Base-by-base conservation (phyloP, 1,140 invertebrate species). In the Acyrthosiphon pisum region DNA sequence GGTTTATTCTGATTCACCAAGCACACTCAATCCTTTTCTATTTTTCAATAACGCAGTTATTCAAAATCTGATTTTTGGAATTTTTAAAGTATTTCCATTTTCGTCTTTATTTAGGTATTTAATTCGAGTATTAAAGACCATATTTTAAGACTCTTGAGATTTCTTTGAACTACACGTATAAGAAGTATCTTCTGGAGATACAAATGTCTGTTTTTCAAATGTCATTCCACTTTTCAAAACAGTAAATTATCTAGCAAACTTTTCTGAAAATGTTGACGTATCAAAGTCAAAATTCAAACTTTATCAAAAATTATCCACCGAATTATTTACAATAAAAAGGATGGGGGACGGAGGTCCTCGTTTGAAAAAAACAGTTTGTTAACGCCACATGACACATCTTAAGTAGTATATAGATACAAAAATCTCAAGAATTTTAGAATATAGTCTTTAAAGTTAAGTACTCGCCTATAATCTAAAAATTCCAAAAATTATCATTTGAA, bases 271-370 rank as follows among this genome's bases (percentile, higher is more conserved):
- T 68, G 6, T 68, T n/a, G 30, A 68, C 9, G 30, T 68, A 68
- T 68, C 11, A 18, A n/a, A n/a, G 18, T 68, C 0, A n/a, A 68
- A n/a, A 68, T 76, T 76, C 4, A 30, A 76, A 76, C 18, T 76
- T 6, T n/a, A 11, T n/a, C 18, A 18, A 76, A n/a, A n/a, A 6
- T 0, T n/a, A 76, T n/a, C 14, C 30, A 4, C 9, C 6, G 4
- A 68, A 18, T 68, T 6, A 11, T 68, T n/a, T n/a, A 30, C 11
- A 76, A 14, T 0, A 68, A n/a, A 76, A n/a, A n/a, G 11, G 41
- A 4, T 41, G 60, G 4, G 23, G 4, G 14, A 30, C 2, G 60
- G n/a, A 6, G 14, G 11, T n/a, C 6, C 60, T n/a, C 2, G 14
- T 76, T 76, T 60, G n/a, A 81, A 81, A 11, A 81, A n/a, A 60